A percentile compares a stretch with the other conserved stretches of the same genome.
phyloP scores from a whole-genome alignment of 2,113 vertebrate genomes.

The Malurus alboscapulatus region DNA sequence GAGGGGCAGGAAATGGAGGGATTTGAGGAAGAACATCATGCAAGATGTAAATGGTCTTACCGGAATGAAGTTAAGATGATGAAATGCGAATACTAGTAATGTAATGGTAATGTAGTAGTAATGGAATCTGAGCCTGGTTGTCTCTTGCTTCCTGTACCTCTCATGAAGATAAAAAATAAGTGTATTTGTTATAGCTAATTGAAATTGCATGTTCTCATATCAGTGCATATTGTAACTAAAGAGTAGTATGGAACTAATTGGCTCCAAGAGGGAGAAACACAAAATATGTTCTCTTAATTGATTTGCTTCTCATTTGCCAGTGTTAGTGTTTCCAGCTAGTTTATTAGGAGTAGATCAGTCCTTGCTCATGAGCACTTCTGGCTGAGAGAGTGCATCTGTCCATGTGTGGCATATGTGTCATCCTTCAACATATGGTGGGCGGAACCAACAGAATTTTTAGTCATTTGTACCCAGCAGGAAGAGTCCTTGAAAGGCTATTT shows the following conservation, averaged over 20 bases:
- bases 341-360: not conserved
- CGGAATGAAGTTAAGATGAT: not conserved
- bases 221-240: not conserved
- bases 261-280: not conserved
- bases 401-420: not conserved
- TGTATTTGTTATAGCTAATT: not conserved
- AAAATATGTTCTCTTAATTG: not conserved
- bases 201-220: not conserved
- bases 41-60: not conserved
- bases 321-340: not conserved
- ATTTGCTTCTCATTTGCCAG: conserved; percentile 7
- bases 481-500: not conserved
- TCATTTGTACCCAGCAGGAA: not conserved
- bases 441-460: not conserved
- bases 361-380: not conserved
- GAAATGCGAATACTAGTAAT: not conserved
- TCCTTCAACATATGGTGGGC: accelerated
- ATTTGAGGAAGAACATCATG: conserved; percentile 6
- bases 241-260: not conserved
- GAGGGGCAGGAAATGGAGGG: not conserved
- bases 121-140: not conserved
- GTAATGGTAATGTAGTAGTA: not conserved
- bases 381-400: not conserved
- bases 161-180: not conserved
- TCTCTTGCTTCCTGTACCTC: not conserved